Evolutionary conservation across 2,888 invertebrate genomes (phyloP), one percentile per base, ranked within the genome.

Genomic region (Furcula furcula): DNA sequence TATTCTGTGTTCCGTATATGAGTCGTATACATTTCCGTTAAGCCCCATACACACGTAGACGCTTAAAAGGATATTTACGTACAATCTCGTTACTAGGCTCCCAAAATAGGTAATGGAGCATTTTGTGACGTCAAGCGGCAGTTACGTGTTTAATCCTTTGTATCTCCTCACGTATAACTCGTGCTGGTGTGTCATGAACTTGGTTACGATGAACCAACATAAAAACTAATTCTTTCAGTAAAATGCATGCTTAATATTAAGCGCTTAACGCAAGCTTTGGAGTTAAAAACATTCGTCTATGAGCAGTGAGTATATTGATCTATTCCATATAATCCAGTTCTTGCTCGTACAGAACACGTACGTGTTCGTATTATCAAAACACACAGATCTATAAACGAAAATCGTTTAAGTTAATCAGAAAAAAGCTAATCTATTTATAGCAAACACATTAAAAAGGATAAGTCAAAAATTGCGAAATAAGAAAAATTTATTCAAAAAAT

Each of bases 401-500:
- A 7, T 7, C 4, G 7, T 12, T 23, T 7, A 11, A 7, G 12
- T 6, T 11, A 3, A 0, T 22, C 6, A 7, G 5, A 4, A 4
- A 3, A 7, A 2, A 12, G 2, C 20, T 20, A 23, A 12, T 12
- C 12, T 12, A 7, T 7, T 12, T 2, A 13, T 12, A 5, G 12
- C 6, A 23, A 23, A 23, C 12, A 23, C 12, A 23, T 23, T 12
- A 12, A 11, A 23, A 23, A 23, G 12, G 23, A 12, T 23, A 23
- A 23, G 12, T 12, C 12, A 10, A 23, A 20, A 23, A 23, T 12
- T 23, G 23, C 23, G 12, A 23, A 12, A 7, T 12, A 23, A 23
- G 9, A 12, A 23, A 12, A 12, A 26, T 35, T 26, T 30, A 29
- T 29, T n/a, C n/a, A n/a, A n/a, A n/a, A n/a, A 35, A 26, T 12